phyloP scores from a whole-genome alignment of 2,888 invertebrate species.

The Zaprionus lineosus region DNA sequence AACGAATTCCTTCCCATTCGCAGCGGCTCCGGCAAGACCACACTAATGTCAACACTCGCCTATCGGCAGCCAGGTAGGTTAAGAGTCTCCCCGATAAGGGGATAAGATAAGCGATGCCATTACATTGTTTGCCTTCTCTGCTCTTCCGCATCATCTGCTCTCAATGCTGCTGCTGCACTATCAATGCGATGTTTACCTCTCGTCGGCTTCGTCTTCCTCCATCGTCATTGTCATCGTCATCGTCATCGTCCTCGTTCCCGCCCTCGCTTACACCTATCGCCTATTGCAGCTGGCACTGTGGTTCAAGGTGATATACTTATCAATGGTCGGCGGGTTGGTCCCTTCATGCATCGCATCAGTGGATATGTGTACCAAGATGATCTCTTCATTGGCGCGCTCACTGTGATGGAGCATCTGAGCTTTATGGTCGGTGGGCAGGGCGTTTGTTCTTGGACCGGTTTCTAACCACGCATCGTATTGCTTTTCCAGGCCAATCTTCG shows the following conservation, averaged over 20 bases:
- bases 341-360: slow-evolving; percentile 90
- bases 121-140: too few species aligned
- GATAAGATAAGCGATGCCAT: too few species aligned
- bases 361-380: slow-evolving; percentile 97
- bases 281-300: slow-evolving; percentile 85
- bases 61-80: slow-evolving; percentile 88
- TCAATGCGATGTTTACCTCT: too few species aligned
- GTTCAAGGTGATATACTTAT: slow-evolving; percentile 92
- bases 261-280: too few species aligned
- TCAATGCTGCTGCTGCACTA: too few species aligned
- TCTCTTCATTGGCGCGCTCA: slow-evolving; percentile 92
- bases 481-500: slow-evolving; percentile 90
- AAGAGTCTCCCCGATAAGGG: slow-evolving; percentile 44
- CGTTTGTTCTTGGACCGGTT: too few species aligned
- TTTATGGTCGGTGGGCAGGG: slow-evolving; percentile 88
- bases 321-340: slow-evolving; percentile 88
- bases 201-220: too few species aligned
- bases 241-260: too few species aligned
- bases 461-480: too few species aligned
- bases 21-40: slow-evolving; percentile 93
- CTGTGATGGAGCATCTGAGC: slow-evolving; percentile 92
- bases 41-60: slow-evolving; percentile 92
- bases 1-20: slow-evolving; percentile 33
- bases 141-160: too few species aligned
- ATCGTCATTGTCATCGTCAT: slow-evolving; percentile 1